These are phyloP conservation scores for Leptinotarsa haldemani DNA, from an alignment of 2,888 invertebrate genomes.

Conservation along the genomic window DNA sequence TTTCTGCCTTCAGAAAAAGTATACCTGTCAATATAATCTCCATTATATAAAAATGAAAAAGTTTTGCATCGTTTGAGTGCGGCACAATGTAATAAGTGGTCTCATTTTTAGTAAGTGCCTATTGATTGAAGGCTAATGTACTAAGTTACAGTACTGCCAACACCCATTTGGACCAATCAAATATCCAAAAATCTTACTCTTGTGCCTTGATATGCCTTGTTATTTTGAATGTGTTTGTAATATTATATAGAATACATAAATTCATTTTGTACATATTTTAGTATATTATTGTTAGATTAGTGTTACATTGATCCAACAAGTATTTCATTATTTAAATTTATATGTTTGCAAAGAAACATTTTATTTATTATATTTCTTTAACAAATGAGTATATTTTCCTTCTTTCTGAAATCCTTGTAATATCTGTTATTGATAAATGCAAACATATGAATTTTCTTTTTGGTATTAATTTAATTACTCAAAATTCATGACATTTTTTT, in stretches of 20 bases:
- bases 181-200: slow-evolving; percentile 30
- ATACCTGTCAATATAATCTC: neutral
- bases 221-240: slow-evolving; percentile 57
- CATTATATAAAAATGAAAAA: neutral
- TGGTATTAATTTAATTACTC: slow-evolving; percentile 27
- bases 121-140: slow-evolving; percentile 6
- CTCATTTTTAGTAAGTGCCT: slow-evolving; percentile 37
- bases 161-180: slow-evolving; percentile 13
- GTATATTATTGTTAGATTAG: slow-evolving; percentile 48
- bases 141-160: slow-evolving; percentile 14
- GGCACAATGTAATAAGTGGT: slow-evolving; percentile 34
- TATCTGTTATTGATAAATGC: slow-evolving; percentile 34
- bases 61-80: slow-evolving; percentile 13
- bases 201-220: slow-evolving; percentile 56
- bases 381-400: slow-evolving; percentile 17
- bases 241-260: slow-evolving; percentile 57
- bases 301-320: slow-evolving; percentile 44
- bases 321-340: slow-evolving; percentile 36
- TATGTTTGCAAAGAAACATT: slow-evolving; percentile 41
- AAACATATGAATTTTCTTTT: slow-evolving; percentile 34
- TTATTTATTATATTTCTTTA: slow-evolving; percentile 37
- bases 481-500: slow-evolving; percentile 41
- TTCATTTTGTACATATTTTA: slow-evolving; percentile 50
- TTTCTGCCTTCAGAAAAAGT: too few species aligned
- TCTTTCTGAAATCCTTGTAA: slow-evolving; percentile 22